Conservation (phyloP, 2,113 vertebrate genomes). For the Phrynosoma blainvillii region DNA sequence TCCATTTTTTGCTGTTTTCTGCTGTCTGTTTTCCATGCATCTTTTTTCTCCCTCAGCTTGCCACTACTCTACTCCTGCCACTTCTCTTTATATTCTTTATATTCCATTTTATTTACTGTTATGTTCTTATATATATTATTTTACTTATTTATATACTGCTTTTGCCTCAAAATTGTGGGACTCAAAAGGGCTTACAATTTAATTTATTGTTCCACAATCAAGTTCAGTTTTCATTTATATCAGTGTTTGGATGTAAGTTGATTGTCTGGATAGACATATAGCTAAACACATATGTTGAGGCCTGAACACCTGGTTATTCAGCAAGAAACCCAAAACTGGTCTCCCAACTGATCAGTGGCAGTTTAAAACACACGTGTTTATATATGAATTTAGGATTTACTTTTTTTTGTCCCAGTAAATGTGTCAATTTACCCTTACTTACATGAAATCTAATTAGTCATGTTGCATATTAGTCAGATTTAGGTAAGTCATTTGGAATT, state of each 20-base stretch:
- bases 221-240: no score
- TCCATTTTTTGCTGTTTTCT: no score
- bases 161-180: no score
- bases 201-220: no score
- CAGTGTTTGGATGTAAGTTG: no score
- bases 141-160: no score
- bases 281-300: no score
- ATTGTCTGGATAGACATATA: no score
- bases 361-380: not conserved
- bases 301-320: not conserved
- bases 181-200: no score
- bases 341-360: not conserved
- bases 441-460: not conserved
- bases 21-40: no score
- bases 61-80: not conserved
- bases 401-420: not conserved
- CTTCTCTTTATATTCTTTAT: not conserved
- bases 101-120: not conserved
- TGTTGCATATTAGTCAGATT: not conserved
- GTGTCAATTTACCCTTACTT: not conserved
- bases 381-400: not conserved
- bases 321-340: not conserved
- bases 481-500: not conserved
- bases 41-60: not conserved
- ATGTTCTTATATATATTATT: no score